Base-by-base conservation (phyloP, 2,113 vertebrate genomes). In the Eclectus roratus region DNA sequence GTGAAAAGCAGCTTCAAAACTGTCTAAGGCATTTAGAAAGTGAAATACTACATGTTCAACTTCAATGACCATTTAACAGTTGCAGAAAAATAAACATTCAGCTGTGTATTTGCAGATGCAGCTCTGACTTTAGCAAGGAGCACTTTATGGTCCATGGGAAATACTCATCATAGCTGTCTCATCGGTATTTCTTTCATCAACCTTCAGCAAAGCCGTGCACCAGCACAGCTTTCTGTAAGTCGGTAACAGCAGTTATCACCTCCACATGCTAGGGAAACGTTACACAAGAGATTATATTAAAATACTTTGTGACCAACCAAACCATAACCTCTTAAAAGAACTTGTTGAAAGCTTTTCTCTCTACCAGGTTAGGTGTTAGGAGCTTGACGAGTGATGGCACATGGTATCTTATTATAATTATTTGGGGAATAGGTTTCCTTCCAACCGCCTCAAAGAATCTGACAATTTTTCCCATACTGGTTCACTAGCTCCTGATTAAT, bases 311-410 rank as follows among this genome's bases (percentile, higher is more conserved):
- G 41, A 80, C 49, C 60, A 85, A 89, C 21, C 53, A 94, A 94
- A 92, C 44, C 23, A 43, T 78, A 94, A 86, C 35, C 11, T 55
- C 58, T 93, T 56, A 43, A 69, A 88, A 91, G 79, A 83, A 89
- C 13, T 74, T 89, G 82, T 60, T 86, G 69, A 91, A 94, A 95
- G 65, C 46, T 82, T 85, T 94, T 37, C 91, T 94, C 44, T 24
- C 6, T 78, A 80, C 60, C 49, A 93, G 74, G 85, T 93, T 82
- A 89, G 61, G 68, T 64, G 66, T 78, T 74, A 64, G 76, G 49
- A 68, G 5, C 23, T 78, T 88, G 56, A n/a, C 2, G 4, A 93
- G 37, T 43, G 52, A 85, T 6, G 3, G 61, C 70, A 50, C 27
- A 39, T n/a, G 25, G 27, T 86, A 27, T 77, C 19, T 78, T 78